Base-by-base conservation (phyloP, 2,797 vertebrate species). In the Syngnathus rostellatus region DNA sequence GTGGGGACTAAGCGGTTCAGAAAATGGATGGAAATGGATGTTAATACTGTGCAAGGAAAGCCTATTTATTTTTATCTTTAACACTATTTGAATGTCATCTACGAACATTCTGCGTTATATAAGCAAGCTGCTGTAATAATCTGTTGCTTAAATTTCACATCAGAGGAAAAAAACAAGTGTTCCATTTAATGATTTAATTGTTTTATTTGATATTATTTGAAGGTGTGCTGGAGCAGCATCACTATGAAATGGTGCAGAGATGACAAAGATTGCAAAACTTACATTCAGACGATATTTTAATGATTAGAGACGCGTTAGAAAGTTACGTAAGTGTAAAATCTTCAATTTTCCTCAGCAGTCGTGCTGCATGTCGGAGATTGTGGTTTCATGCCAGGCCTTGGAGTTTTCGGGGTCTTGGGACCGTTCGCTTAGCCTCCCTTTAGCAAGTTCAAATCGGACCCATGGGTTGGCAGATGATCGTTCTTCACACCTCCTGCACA, bases 381-480 rank as follows among this genome's bases (percentile, higher is more conserved):
- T 16, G 84, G 69, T 75, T 85, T 73, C 60, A 86, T 89, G 83
- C 85, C 84, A 84, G 73, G 81, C 80, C 73, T 75, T 72, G 67
- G 83, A 83, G 84, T 83, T 84, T 87, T 70, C 41, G 9, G 79
- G 84, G 80, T 82, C 84, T 83, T 80, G 86, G 86, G 87, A 87
- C 85, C 77, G 72, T 69, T 87, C 86, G 80, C 77, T 66, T 66
- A 68, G 77, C 63, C 63, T 83, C 83, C 80, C 84, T 77, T 70
- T 12, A 76, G 82, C 75, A 54, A 71, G 66, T 40, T 71, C 66
- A 80, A 85, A 87, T 79, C 71, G 82, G 77, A 87, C 87, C 86
- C 86, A 70, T 74, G 87, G 84, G 86, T 68, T 77, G 6, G 70
- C 54, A 74, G 68, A 74, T 84, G 84, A 83, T 77, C 76, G 71